These are phyloP conservation scores for Villa cingulata DNA, from an alignment of 2,888 invertebrate genomes.

Conservation along the genomic window DNA sequence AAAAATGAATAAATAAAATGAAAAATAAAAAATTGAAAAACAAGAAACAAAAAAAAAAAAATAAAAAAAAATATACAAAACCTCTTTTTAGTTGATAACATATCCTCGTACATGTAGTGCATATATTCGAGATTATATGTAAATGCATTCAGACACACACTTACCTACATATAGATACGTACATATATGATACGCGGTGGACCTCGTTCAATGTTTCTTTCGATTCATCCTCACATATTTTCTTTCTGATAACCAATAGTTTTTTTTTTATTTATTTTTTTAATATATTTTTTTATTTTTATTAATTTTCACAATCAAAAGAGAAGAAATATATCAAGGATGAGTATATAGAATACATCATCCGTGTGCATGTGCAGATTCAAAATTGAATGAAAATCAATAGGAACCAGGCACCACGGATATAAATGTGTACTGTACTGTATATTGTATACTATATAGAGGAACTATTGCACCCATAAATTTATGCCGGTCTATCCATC, in stretches of 20 bases:
- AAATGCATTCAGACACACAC: too few species aligned
- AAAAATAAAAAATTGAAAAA: too few species aligned
- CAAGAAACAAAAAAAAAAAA: too few species aligned
- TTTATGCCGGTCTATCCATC: conserved; percentile 12
- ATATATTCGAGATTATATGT: too few species aligned
- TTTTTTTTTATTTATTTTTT: neutral
- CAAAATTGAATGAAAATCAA: neutral
- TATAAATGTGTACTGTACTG: too few species aligned
- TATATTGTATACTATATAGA: too few species aligned
- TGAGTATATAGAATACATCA: neutral
- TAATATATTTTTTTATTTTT: too few species aligned
- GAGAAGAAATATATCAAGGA: neutral
- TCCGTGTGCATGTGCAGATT: neutral
- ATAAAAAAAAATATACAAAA: neutral
- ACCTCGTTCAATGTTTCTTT: neutral
- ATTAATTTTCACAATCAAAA: neutral
- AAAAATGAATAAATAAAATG: too few species aligned
- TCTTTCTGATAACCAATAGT: neutral
- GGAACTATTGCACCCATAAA: conserved; percentile 10
- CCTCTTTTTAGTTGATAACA: neutral
- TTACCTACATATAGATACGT: neutral
- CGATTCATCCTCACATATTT: neutral
- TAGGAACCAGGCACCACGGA: neutral
- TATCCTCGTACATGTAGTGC: too few species aligned
- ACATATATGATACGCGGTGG: neutral